Evolutionary conservation across 2,888 invertebrate species (phyloP).

Genomic region (Leptothorax acervorum): DNA sequence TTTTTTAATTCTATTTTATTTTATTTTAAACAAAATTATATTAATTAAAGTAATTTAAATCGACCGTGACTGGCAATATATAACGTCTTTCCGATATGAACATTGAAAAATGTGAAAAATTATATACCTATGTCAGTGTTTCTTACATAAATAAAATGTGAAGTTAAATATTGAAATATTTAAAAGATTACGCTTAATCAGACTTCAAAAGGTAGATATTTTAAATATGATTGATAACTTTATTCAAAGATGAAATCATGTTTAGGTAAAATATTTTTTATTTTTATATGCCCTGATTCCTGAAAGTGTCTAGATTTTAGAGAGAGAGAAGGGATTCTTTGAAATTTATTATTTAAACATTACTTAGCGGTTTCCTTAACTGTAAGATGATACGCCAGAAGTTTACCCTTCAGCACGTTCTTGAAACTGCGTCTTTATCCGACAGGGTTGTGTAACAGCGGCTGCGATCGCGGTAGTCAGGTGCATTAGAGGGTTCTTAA

Average conservation of each 20-base stretch:
- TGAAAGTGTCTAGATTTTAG: background rate
- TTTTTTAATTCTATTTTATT: background rate
- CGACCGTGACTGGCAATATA: too few relatives aligned
- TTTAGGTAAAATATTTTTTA: background rate
- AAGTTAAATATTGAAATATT: background rate
- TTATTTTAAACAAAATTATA: background rate
- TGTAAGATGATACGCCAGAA: conserved; percentile 40
- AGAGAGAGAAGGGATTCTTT: background rate
- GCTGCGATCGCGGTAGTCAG: conserved; percentile 54
- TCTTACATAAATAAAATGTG: background rate
- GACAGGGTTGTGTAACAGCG: conserved; percentile 58
- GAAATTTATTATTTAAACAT: conserved; percentile 32
- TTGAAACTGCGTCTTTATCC: conserved; percentile 33
- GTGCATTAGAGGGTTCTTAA: conserved; percentile 72
- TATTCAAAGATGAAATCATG: background rate
- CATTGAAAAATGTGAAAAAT: too few relatives aligned
- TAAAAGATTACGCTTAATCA: background rate
- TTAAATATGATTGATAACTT: background rate
- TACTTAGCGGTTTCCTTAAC: conserved; percentile 18
- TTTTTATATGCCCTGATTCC: background rate
- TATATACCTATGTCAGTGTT: background rate
- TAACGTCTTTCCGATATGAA: too few relatives aligned
- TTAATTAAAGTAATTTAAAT: too few relatives aligned
- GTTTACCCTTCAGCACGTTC: conserved; percentile 34
- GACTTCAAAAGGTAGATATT: background rate